A percentile compares a stretch with the other conserved stretches of the same genome.
phyloP scores from a whole-genome alignment of 2,797 vertebrate species.

The Hydrolagus colliei region DNA sequence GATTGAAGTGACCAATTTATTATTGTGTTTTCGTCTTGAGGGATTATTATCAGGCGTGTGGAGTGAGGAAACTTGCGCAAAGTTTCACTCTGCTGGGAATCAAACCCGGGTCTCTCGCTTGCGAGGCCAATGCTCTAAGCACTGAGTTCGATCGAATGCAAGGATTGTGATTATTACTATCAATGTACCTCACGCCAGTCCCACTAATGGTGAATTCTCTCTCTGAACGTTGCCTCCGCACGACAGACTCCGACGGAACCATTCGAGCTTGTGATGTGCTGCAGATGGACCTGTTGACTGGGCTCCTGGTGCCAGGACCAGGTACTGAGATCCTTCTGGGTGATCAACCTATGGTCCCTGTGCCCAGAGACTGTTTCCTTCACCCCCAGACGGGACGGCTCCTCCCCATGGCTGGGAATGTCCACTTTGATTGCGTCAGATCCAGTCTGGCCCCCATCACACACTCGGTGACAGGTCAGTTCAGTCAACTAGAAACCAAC shows the following conservation, averaged over 20 bases:
- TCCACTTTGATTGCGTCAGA: conserved; percentile 64
- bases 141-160: too few relatives aligned
- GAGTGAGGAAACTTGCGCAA: too few relatives aligned
- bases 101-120: too few relatives aligned
- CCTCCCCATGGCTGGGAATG: conserved; percentile 67
- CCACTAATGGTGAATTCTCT: neutral
- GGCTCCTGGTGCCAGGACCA: conserved; percentile 59
- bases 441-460: conserved; percentile 60
- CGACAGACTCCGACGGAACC: conserved; percentile 54
- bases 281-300: conserved; percentile 56
- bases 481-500: neutral
- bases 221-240: neutral
- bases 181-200: too few relatives aligned
- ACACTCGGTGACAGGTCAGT: conserved; percentile 51
- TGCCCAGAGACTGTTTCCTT: conserved; percentile 65
- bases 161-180: too few relatives aligned
- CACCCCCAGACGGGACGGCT: conserved; percentile 69
- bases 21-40: too few relatives aligned
- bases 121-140: too few relatives aligned
- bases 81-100: too few relatives aligned
- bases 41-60: too few relatives aligned
- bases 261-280: conserved; percentile 45
- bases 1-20: too few relatives aligned
- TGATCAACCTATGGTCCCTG: conserved; percentile 56
- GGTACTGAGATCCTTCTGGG: conserved; percentile 60